Conservation (phyloP, 2,888 invertebrate species). For the Pachydiplax longipennis region DNA sequence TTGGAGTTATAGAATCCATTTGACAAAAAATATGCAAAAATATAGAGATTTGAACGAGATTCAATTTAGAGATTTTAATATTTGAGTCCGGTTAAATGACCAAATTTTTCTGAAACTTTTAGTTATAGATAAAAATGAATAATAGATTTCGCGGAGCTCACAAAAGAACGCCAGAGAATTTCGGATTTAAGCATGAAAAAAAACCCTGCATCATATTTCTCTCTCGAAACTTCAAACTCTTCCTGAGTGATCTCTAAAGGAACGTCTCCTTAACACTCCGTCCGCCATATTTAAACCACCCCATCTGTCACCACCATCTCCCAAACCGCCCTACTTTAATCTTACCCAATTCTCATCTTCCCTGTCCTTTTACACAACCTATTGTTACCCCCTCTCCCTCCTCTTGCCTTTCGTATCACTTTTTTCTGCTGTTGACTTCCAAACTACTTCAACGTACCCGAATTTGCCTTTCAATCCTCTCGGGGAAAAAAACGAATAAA, state of each 20-base stretch:
- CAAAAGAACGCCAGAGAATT: no score
- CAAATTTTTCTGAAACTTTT: no score
- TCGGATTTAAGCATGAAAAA: no score
- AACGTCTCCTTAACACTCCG: background rate
- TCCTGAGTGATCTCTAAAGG: slow-evolving; percentile 8
- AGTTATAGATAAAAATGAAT: no score
- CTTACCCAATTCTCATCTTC: background rate
- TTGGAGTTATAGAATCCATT: no score
- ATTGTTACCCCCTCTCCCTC: background rate
- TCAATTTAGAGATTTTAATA: no score
- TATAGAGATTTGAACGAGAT: no score
- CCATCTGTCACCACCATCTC: background rate
- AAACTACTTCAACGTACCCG: slow-evolving; percentile 24
- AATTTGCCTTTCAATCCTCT: background rate
- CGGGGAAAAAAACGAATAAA: background rate
- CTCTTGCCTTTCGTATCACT: background rate
- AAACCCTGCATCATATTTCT: background rate
- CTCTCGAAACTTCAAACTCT: background rate
- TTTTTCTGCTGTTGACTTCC: slow-evolving; percentile 8
- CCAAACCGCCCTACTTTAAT: background rate
- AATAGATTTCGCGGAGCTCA: no score
- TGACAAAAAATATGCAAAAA: no score
- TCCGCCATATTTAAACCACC: background rate
- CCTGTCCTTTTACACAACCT: background rate
- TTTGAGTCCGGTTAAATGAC: no score